A percentile compares a stretch with the other conserved stretches of the same genome.
phyloP scores from a whole-genome alignment of 2,888 invertebrate species.

The Xestia sexstrigata region DNA sequence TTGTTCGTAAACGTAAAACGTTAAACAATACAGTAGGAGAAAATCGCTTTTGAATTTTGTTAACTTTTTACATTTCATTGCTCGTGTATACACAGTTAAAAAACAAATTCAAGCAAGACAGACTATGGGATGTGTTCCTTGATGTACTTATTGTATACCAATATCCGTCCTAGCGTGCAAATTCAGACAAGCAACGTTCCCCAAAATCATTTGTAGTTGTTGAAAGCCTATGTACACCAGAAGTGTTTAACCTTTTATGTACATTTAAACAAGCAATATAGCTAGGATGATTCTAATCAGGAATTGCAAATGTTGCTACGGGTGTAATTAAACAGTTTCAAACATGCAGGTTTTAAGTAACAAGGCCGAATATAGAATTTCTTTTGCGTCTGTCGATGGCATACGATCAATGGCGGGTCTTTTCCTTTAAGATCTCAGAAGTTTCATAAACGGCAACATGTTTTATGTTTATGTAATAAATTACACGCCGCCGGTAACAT shows the following conservation, averaged over 20 bases:
- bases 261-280: neutral
- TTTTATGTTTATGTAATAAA: conserved; percentile 49
- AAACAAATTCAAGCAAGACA: neutral
- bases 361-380: conserved; percentile 44
- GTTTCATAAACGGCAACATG: conserved; percentile 27
- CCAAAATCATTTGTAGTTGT: neutral
- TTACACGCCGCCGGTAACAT: conserved; percentile 20
- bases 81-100: neutral
- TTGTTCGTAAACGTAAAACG: too few relatives aligned
- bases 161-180: conserved; percentile 11
- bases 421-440: conserved; percentile 29
- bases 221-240: neutral
- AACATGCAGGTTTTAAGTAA: conserved; percentile 51
- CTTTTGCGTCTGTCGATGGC: conserved; percentile 31
- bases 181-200: conserved; percentile 7
- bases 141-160: conserved; percentile 6
- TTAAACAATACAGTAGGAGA: too few relatives aligned
- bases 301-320: conserved; percentile 35
- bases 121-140: neutral
- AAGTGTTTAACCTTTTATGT: conserved; percentile 8
- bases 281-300: conserved; percentile 43
- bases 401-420: conserved; percentile 42
- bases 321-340: conserved; percentile 45
- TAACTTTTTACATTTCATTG: too few relatives aligned
- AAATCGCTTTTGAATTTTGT: too few relatives aligned